Evolutionary conservation across 2,888 invertebrate genomes (phyloP).

Genomic region (Salpingus planirostris): DNA sequence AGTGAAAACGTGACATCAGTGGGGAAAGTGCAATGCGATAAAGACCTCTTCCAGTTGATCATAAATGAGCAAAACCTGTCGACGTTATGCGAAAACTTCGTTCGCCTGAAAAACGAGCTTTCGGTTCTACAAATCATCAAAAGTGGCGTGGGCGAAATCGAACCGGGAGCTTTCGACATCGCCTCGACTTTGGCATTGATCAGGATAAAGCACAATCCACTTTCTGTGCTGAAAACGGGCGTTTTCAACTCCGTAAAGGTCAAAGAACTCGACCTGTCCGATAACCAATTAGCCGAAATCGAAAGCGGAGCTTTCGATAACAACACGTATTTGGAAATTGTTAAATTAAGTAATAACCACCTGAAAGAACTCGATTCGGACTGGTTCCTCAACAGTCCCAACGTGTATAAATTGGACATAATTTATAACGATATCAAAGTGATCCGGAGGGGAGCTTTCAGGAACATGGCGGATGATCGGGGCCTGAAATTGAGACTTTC

Average conservation of each 20-base stretch:
- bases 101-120: slow-evolving; percentile 22
- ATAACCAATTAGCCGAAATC: slow-evolving; percentile 25
- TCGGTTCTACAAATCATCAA: slow-evolving; percentile 24
- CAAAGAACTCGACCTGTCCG: slow-evolving; percentile 28
- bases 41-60: slow-evolving; percentile 23
- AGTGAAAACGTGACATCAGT: slow-evolving; percentile 13
- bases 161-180: slow-evolving; percentile 28
- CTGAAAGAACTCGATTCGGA: slow-evolving; percentile 24
- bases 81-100: slow-evolving; percentile 17
- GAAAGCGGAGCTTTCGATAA: slow-evolving; percentile 28
- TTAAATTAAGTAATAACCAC: slow-evolving; percentile 27
- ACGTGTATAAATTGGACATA: slow-evolving; percentile 27
- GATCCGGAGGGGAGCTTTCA: slow-evolving; percentile 25
- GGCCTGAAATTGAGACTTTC: slow-evolving; percentile 27
- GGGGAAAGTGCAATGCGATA: slow-evolving; percentile 12
- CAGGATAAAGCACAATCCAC: slow-evolving; percentile 24
- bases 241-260: slow-evolving; percentile 27
- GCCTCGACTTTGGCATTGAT: slow-evolving; percentile 25
- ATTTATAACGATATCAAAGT: slow-evolving; percentile 25
- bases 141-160: slow-evolving; percentile 22
- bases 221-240: slow-evolving; percentile 22
- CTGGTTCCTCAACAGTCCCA: slow-evolving; percentile 29
- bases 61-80: slow-evolving; percentile 19
- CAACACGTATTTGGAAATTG: slow-evolving; percentile 26
- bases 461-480: slow-evolving; percentile 22